A percentile compares a stretch with the other conserved stretches of the same genome.
These are phyloP conservation scores for Quadroppia sp. DNA, from an alignment of 2,888 invertebrate genomes.

Conservation along the genomic window DNA sequence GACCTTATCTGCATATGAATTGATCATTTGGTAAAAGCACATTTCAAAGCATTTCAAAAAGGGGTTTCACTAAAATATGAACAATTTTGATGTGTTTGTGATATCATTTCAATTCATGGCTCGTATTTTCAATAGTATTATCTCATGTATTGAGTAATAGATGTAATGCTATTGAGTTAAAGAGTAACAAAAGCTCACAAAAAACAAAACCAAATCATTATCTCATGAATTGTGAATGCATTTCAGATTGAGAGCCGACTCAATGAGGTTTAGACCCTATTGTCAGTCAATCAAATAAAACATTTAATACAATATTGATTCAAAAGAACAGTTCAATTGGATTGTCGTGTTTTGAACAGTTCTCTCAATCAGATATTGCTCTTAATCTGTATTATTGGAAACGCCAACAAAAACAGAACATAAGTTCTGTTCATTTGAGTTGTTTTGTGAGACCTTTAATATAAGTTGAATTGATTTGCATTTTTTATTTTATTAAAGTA, in stretches of 20 bases:
- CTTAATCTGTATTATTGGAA: neutral
- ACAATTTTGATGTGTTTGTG: neutral
- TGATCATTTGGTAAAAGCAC: slow-evolving; percentile 32
- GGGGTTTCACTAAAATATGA: neutral
- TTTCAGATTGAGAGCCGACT: neutral
- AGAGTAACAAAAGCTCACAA: slow-evolving; percentile 10
- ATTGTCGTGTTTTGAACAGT: neutral
- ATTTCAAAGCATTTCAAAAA: slow-evolving; percentile 23
- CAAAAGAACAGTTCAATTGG: neutral
- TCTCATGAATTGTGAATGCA: slow-evolving; percentile 24
- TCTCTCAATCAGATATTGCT: neutral
- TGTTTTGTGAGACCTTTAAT: too few species aligned
- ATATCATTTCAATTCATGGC: slow-evolving; percentile 20
- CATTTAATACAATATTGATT: slow-evolving; percentile 30
- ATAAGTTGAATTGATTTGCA: neutral
- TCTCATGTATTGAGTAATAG: neutral
- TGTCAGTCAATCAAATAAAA: slow-evolving; percentile 35
- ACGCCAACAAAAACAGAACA: neutral
- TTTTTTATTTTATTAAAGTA: neutral
- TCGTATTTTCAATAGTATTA: slow-evolving; percentile 11
- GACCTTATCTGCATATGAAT: slow-evolving; percentile 8
- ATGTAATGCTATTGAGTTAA: neutral
- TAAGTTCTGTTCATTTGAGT: too few species aligned
- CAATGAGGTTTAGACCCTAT: slow-evolving; percentile 22
- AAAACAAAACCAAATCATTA: slow-evolving; percentile 28